Evolutionary conservation across 2,888 invertebrate genomes (phyloP), one percentile per base, ranked within the genome.

Genomic region (Melanotus villosus): DNA sequence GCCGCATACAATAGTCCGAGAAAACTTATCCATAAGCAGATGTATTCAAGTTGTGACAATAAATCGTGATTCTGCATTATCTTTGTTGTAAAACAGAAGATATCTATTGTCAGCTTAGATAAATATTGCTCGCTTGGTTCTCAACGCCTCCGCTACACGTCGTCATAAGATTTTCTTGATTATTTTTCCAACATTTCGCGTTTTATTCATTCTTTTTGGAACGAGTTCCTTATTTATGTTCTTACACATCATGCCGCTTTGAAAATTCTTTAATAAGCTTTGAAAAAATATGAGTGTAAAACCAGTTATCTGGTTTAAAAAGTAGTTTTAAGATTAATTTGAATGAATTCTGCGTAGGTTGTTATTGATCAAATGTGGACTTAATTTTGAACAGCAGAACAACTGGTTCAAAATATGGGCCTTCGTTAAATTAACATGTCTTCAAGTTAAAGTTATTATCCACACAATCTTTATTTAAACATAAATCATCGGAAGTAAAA

Each of bases 61-160:
- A 78, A 79, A 79, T 79, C 80, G 80, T 81, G 82, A 82, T 80
- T 79, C 78, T 79, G 82, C 81, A 79, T 73, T 81, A 82, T 81
- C 81, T 81, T 77, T 79, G 79, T 79, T 80, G 76, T 73, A 77
- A 79, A 80, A 80, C 77, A 77, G 76, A 78, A 78, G 80, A 80
- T 79, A 79, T 78, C 80, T 79, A 81, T 81, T 81, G 81, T 81
- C 76, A 76, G 76, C 73, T 78, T 79, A 80, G 79, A 81, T 81
- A 81, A 81, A 81, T 81, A 81, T 81, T 80, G 75, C 47, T 62
- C 72, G 75, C 77, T 78, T n/a, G n/a, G n/a, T n/a, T 79, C 79
- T 79, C 79, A 79, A 77, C 79, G 78, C 77, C 41, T 41, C 18
- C 7, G 16, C 41, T 9, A 14, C 7, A 3, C 41, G 6, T 18